Base-by-base conservation (phyloP, 2,797 vertebrate species). In the Molossus alvarezi region DNA sequence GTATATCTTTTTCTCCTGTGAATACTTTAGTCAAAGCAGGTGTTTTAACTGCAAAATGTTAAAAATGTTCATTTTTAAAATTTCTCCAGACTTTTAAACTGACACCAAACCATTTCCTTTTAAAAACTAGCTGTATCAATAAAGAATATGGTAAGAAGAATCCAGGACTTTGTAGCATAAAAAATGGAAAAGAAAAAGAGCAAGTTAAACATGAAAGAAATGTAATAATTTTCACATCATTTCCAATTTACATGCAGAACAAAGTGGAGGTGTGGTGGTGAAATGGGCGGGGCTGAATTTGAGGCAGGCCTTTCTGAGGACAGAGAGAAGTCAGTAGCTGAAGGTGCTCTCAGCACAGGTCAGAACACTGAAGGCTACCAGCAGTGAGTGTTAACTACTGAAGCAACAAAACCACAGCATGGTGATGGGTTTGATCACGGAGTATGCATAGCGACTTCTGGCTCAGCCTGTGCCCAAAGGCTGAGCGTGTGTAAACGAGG, bases 121-220 rank as follows among this genome's bases (percentile, higher is more conserved):
- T 82, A 80, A 94, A 95, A 93, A 65, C 67, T 12, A 94, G 53
- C 33, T 83, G 58, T n/a, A 84, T 90, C 45, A 15, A 29, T 64
- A 88, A 92, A 87, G 65, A 62, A 33, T 79, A 76, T 45, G 33
- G 21, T 51, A 92, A 51, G 23, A 86, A 87, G 45, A 94, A 92
- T 65, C 94, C 33, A 79, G 90, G 51, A 77, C 67, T 87, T 94
- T 88, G 37, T 60, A 85, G n/a, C 91, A 94, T 81, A 17, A 94
- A 81, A 60, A 45, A 67, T 41, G 57, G 33, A 62, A 73, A 33
- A 21, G 37, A 72, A 58, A 57, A 65, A 82, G 29, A 86, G 33
- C 29, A 92, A 86, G 83, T 87, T 81, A 95, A 95, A 90, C 60
- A 73, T 85, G 27, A 94, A 95, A 85, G 41, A 83, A 45, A 69